These are phyloP conservation scores for Phasianus colchicus DNA, from an alignment of 2,113 vertebrate species.

Conservation along the genomic window DNA sequence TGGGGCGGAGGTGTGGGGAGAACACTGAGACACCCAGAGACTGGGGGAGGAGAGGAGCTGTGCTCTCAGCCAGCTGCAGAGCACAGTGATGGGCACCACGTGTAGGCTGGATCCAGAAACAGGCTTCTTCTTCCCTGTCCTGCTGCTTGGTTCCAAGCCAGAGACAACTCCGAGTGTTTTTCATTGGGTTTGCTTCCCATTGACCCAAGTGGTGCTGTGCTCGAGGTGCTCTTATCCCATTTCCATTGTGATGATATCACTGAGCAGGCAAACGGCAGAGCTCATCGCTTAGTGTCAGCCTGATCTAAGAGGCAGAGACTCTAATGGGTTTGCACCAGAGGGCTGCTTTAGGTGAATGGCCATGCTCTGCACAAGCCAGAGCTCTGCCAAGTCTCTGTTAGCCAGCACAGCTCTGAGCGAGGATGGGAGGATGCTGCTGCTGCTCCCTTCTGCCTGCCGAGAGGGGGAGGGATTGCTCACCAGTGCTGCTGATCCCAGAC, in stretches of 20 bases:
- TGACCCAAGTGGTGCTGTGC: not conserved
- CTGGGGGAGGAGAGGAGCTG: not conserved
- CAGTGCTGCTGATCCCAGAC: not conserved
- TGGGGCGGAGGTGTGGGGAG: not conserved
- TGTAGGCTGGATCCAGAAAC: not conserved
- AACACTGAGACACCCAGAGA: accelerated
- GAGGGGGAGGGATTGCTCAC: not conserved
- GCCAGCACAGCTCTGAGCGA: accelerated
- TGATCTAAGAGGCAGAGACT: not conserved
- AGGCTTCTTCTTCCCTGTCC: accelerated
- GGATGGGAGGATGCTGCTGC: not conserved
- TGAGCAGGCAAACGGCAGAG: accelerated
- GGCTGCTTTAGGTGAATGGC: too few relatives aligned
- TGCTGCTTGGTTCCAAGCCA: not conserved
- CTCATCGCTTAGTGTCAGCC: accelerated
- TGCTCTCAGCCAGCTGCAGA: not conserved
- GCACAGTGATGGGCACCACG: not conserved
- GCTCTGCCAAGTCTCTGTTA: not conserved
- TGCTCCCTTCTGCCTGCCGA: not conserved
- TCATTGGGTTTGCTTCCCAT: not conserved
- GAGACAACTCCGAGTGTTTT: not conserved
- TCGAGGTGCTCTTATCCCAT: not conserved
- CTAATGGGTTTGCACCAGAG: not conserved
- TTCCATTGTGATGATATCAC: accelerated
- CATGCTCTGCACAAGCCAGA: accelerated